Base-by-base conservation (phyloP, 1,140 invertebrate species). In the Listronotus bonariensis region DNA sequence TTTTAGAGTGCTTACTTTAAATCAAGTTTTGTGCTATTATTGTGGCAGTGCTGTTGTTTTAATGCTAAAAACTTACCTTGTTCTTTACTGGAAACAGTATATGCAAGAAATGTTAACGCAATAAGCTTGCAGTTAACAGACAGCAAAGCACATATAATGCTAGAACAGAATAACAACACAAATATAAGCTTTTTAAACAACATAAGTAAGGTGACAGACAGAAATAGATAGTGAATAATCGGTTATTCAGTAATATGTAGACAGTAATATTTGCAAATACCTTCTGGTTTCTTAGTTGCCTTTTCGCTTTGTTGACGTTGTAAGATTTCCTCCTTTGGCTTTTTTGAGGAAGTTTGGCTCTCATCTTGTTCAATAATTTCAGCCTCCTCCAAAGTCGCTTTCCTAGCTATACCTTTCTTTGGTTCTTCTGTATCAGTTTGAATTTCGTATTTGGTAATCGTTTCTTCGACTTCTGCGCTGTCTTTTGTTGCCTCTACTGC, bases 321-420 rank as follows among this genome's bases (percentile, higher is more conserved):
- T 17, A 77, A 18, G 68, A 45, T 20, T 41, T 67, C 62, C 67
- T 70, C 83, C 75, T 86, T 83, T 59, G 86, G 77, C 41, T 84
- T 81, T 42, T 85, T 82, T 68, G 85, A 82, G 12, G 42, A 26
- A 20, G 38, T 45, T 41, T 67, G 43, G 5, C n/a, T 41, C 15
- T 68, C 45, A 4, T 76, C 80, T 53, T 54, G 48, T 11, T 68
- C 42, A 8, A 68, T 32, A 11, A 53, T 4, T 6, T 57, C 45
- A 18, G 61, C 61, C 41, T 68, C 58, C 48, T 73, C 68, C 18
- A 71, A 26, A 4, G 54, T 52, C 8, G 60, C 68, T 38, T 40
- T 46, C 2, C n/a, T 51, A 36, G 32, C 68, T 46, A 53, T 71
- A 61, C 43, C 31, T 7, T 41, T 62, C 42, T 71, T 69, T 6